Conservation (phyloP, 2,797 vertebrate species). For the Sebastes iracundus region DNA sequence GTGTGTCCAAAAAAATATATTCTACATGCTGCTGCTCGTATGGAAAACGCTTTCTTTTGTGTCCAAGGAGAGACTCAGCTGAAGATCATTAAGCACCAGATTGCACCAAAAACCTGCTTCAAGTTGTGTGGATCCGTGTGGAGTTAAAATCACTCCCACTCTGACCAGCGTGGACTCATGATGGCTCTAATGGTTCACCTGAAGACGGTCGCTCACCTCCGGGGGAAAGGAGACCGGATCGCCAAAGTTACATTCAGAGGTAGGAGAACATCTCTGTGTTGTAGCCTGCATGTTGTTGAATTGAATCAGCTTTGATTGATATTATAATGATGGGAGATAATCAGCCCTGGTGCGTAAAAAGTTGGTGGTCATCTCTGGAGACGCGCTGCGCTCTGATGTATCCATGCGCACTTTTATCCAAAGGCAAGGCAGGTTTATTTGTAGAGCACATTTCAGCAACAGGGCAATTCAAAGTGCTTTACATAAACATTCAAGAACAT, state of each 20-base stretch:
- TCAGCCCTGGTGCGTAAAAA: conserved; percentile 33
- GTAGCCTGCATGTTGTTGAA: background rate
- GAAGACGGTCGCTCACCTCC: conserved; percentile 88
- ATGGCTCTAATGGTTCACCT: conserved; percentile 92
- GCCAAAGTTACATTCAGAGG: conserved; percentile 97
- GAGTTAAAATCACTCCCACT: conserved; percentile 50
- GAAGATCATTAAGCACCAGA: conserved; percentile 20
- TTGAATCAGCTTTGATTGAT: background rate
- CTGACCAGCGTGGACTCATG: conserved; percentile 57
- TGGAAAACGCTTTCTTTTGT: conserved; percentile 26
- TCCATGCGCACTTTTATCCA: background rate
- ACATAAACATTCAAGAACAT: no score
- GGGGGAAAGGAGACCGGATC: conserved; percentile 90
- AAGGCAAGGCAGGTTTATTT: no score
- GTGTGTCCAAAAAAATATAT: background rate
- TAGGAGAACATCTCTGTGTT: conserved; percentile 57
- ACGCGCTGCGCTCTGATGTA: conserved; percentile 1
- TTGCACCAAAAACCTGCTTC: conserved; percentile 30
- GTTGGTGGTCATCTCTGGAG: conserved; percentile 16
- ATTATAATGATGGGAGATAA: background rate
- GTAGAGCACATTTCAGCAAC: no score
- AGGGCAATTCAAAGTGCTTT: no score
- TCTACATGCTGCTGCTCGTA: conserved; percentile 30
- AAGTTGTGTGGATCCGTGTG: conserved; percentile 53
- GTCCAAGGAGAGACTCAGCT: conserved; percentile 49